phyloP scores from a whole-genome alignment of 2,113 vertebrate species.

The Pelvicachromis taeniatus region DNA sequence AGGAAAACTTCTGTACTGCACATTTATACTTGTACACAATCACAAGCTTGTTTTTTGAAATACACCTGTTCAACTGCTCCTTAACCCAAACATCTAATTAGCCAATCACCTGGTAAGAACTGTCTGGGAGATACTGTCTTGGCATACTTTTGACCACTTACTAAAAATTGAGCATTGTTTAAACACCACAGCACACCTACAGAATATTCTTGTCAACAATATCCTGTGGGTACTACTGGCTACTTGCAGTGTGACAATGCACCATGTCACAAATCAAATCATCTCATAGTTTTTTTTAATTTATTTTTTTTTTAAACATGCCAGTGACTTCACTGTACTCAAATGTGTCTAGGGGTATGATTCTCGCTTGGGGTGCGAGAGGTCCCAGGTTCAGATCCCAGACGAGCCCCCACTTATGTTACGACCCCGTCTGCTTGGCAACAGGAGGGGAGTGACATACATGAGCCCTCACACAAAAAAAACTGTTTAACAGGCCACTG shows the following conservation, averaged over 20 bases:
- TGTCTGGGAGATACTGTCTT: background rate
- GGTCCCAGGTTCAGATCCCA: too few species aligned
- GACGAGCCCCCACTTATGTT: too few species aligned
- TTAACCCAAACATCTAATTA: background rate
- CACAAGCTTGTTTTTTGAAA: background rate
- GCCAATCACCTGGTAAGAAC: background rate
- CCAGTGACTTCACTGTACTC: background rate
- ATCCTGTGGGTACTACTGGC: background rate
- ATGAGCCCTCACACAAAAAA: too few species aligned
- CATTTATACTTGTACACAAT: background rate
- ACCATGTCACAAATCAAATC: background rate
- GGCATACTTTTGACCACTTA: background rate
- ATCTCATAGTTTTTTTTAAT: background rate
- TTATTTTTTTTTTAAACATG: background rate
- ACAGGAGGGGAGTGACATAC: too few species aligned
- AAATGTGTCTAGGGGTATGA: too few species aligned
- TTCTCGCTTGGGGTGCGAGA: too few species aligned
- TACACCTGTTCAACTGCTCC: background rate
- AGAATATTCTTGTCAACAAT: background rate
- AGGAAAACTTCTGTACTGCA: background rate
- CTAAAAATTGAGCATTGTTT: background rate
- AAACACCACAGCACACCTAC: background rate
- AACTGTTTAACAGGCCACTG: too few species aligned
- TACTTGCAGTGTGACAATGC: background rate
- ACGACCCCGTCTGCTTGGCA: too few species aligned